A percentile compares a stretch with the other conserved stretches of the same genome.
phyloP scores from a whole-genome alignment of 30 jellyfish, hydroid and myxozoan genomes.

The Catostylus mosaicus region DNA sequence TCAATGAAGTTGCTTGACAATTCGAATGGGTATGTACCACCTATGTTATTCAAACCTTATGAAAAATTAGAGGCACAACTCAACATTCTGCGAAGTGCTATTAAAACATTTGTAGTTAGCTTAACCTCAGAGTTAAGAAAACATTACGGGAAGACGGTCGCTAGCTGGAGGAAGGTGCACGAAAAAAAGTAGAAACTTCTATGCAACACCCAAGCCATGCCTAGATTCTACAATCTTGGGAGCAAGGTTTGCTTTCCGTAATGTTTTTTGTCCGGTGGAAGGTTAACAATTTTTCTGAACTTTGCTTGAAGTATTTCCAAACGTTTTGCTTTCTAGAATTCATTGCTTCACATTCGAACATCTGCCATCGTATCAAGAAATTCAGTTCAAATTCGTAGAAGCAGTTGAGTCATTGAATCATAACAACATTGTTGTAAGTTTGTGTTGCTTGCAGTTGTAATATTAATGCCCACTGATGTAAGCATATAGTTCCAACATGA shows the following conservation, averaged over 20 bases:
- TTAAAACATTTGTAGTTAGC: not conserved
- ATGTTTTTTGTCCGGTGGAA: not conserved
- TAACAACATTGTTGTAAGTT: conserved; percentile 86
- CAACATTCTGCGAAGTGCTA: not conserved
- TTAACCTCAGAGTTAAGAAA: too few species aligned
- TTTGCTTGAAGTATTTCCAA: not conserved
- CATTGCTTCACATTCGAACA: conserved; percentile 86
- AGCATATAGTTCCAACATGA: not conserved
- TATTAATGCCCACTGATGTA: too few species aligned
- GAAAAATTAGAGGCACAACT: too few species aligned
- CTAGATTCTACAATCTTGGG: not conserved
- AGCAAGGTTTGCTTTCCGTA: not conserved
- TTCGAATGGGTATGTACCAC: conserved; percentile 46
- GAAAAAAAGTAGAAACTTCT: too few species aligned
- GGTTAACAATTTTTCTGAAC: too few species aligned
- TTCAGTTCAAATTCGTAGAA: conserved; percentile 83
- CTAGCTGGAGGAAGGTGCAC: too few species aligned
- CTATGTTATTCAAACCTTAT: too few species aligned
- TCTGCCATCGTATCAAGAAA: conserved; percentile 73
- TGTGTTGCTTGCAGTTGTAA: too few species aligned
- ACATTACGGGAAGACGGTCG: too few species aligned
- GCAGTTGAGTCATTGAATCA: conserved; percentile 96
- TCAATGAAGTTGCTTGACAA: conserved; percentile 65
- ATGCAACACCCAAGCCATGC: too few species aligned
- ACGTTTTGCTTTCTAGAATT: conserved; percentile 18